Percentiles rank a stretch among this genome's conserved stretches.
Evolutionary conservation across 53 echinoderm and acorn worm species (phyloP).

Genomic region (Paracentrotus lividus): DNA sequence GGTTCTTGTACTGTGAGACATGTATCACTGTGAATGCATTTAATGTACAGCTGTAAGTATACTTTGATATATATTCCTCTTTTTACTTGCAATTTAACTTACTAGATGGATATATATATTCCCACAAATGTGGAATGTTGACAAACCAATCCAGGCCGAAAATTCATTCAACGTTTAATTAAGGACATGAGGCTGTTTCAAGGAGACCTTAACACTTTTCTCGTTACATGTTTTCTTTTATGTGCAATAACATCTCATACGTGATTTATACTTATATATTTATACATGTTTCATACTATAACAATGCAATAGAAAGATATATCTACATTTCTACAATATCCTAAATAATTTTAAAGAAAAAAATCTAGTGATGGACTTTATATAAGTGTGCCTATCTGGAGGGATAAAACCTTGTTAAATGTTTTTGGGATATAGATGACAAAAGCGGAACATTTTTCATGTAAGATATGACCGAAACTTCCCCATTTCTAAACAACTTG

Average conservation of each 20-base stretch:
- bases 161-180: background rate
- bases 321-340: slow-evolving; percentile 57
- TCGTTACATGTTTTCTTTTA: background rate
- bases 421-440: background rate
- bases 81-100: background rate
- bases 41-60: background rate
- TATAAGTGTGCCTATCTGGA: background rate
- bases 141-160: background rate
- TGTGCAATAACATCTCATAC: background rate
- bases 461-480: background rate
- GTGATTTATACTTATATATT: slow-evolving; percentile 12
- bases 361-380: background rate
- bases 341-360: slow-evolving; percentile 14
- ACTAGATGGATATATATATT: background rate
- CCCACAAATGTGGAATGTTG: background rate
- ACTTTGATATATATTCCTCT: background rate
- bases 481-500: background rate
- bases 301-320: background rate
- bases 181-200: background rate
- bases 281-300: background rate
- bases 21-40: background rate
- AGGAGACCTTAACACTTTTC: background rate
- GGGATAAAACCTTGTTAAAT: background rate
- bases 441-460: background rate
- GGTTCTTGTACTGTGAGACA: background rate